These are phyloP conservation scores for Marasmarcha lunaedactyla DNA, from an alignment of 2,888 invertebrate species.

Conservation along the genomic window DNA sequence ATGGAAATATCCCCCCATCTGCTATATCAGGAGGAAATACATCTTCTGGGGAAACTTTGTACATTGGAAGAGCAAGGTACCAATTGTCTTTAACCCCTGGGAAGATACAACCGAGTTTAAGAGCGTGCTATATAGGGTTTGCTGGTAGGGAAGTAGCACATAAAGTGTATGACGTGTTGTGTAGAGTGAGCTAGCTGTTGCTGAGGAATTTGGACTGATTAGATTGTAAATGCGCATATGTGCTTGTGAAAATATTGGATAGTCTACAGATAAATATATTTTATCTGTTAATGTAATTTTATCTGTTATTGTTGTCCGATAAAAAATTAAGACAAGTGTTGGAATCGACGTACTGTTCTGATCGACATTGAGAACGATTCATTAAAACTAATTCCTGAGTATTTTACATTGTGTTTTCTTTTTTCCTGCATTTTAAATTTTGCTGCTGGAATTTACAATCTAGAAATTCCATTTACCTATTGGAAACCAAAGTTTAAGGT, in stretches of 20 bases:
- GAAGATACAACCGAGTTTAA: conserved; percentile 60
- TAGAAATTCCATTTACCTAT: too few relatives aligned
- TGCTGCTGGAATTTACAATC: too few relatives aligned
- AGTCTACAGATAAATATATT: too few relatives aligned
- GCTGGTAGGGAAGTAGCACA: conserved; percentile 48
- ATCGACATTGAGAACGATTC: too few relatives aligned
- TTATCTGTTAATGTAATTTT: too few relatives aligned
- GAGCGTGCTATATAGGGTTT: conserved; percentile 50
- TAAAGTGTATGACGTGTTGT: conserved; percentile 54
- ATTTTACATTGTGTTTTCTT: too few relatives aligned
- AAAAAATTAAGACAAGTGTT: too few relatives aligned
- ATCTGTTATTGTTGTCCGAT: too few relatives aligned
- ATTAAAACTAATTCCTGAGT: too few relatives aligned
- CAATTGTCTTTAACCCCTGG: conserved; percentile 71
- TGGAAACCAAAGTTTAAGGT: too few relatives aligned
- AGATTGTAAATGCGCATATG: conserved; percentile 3
- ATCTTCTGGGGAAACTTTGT: conserved; percentile 53
- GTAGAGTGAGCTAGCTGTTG: conserved; percentile 35
- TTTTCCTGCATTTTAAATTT: too few relatives aligned
- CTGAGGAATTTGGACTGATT: conserved; percentile 1
- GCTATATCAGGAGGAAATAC: conserved; percentile 68
- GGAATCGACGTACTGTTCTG: too few relatives aligned
- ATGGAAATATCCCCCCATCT: conserved; percentile 63
- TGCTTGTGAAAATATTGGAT: conserved; percentile 6
- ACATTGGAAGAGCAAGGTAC: conserved; percentile 67